Evolutionary conservation across 2,113 vertebrate species (phyloP), one percentile per base, ranked within the genome.

Genomic region (Callocephalon fimbriatum): DNA sequence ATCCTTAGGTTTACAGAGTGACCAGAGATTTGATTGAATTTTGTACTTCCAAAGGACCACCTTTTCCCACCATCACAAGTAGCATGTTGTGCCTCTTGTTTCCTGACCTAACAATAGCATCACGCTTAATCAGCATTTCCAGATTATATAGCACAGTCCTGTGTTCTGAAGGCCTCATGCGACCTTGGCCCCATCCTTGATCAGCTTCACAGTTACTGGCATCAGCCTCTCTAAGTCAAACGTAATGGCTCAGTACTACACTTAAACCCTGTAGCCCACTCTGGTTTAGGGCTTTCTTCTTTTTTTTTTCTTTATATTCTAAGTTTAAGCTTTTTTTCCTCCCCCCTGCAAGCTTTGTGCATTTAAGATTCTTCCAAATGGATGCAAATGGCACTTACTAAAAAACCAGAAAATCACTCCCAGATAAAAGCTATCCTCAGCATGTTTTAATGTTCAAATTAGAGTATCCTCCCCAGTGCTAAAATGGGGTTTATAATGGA

Each of bases 401-500:
- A 47, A 68, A 94, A 76, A 78, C 22, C 19, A 94, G 75, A 94
- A 96, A 95, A 87, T 72, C 51, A 78, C 73, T 82, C 37, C 47
- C 2, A 7, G 44, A 84, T 76, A 91, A 92, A 94, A 95, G 61
- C 76, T 75, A 53, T 88, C 48, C 63, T 58, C 86, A 85, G 76
- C 76, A 93, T 72, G 77, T 94, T 95, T 92, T 92, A 94, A 70
- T 72, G 73, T 89, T 78, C 61, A 48, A 70, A 96, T 92, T 78
- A 92, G 29, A 85, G 42, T 82, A 87, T 58, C 37, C 22, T 95
- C 31, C 83, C 75, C 42, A 61, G 72, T 1, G 12, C 38, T 96
- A 72, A 95, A 91, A 92, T 87, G 56, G 17, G 20, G 31, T 75
- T 95, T 94, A 66, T 95, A 96, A 91, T 97, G 83, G 76, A 95